Evolutionary conservation across 2,113 vertebrate species (phyloP), one percentile per base, ranked within the genome.

Genomic region (Stigmatopora argus): DNA sequence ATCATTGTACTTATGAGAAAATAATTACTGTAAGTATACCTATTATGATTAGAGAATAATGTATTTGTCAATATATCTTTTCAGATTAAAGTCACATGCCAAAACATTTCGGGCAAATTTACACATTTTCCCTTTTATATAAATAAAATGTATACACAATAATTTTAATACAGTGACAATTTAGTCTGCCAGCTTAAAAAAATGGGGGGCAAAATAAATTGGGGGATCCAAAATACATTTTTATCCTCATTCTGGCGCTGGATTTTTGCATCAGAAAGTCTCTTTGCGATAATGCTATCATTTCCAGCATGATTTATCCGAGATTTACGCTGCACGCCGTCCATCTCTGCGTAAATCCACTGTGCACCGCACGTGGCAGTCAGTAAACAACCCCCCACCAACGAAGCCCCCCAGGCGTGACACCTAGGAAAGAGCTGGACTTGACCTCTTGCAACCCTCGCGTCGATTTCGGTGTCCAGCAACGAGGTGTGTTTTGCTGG

Each of bases 371-470:
- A 9, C 19, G 51, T 53, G 49, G 51, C 13, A 56, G 23, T 34
- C 53, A 6, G 26, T 31, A 31, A 56, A 17, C 55, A n/a, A 0
- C 2, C 17, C 19, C 53, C 53, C 17, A 34, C 1, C 47, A 64
- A 80, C 72, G 26, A 31, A 31, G 7, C 38, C 38, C 38, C 2
- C 9, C 38, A 79, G 71, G 65, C 68, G 71, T 72, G 69, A 68
- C 69, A 35, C 53, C 51, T 57, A 34, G 62, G 0, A 64, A 72
- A 65, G 49, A 69, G 63, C 67, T 78, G 83, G 77, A 84, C 84
- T 89, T 91, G 86, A 89, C 87, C 87, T 84, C 85, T 79, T 34
- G 70, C 76, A 68, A 75, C 35, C 49, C 53, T 49, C 55, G 44
- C 1, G 18, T 72, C 83, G 83, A 71, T 79, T 88, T 85, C 79